Percentiles rank a stretch among this genome's conserved stretches.
phyloP scores from a whole-genome alignment of 2,888 invertebrate genomes.

The Cosmia trapezina region DNA sequence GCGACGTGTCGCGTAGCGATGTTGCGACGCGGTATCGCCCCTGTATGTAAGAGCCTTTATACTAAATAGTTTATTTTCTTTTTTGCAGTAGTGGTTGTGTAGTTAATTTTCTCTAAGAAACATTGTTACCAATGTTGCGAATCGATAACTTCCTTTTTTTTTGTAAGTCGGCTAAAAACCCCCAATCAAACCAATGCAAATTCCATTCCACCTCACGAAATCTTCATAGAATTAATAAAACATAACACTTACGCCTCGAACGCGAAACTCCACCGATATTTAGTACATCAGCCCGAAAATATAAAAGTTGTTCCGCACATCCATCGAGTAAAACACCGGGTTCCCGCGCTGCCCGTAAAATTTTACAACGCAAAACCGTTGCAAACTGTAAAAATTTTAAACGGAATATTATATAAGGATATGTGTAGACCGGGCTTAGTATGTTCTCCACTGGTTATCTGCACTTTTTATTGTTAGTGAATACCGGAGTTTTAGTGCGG shows the following conservation, averaged over 20 bases:
- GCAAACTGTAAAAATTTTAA: constrained; percentile 64
- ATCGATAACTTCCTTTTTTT: no score
- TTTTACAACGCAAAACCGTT: constrained; percentile 71
- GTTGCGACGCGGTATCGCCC: no score
- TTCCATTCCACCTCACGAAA: constrained; percentile 4
- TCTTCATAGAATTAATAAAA: constrained; percentile 59
- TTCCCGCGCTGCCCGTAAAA: constrained; percentile 63
- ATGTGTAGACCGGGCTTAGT: constrained; percentile 49
- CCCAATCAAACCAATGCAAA: constrained; percentile 2
- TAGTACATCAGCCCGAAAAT: constrained; percentile 58
- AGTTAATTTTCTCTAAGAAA: no score
- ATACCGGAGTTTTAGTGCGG: constrained; percentile 49
- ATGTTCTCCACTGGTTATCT: constrained; percentile 35
- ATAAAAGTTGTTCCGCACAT: constrained; percentile 65
- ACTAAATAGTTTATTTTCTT: no score
- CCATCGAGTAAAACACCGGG: constrained; percentile 41
- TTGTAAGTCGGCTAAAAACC: not conserved
- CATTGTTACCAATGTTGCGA: not conserved
- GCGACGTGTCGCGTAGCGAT: no score
- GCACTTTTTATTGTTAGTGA: constrained; percentile 52
- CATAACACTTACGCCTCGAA: constrained; percentile 40
- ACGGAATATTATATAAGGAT: constrained; percentile 54
- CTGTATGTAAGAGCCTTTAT: no score
- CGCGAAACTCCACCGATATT: constrained; percentile 60
- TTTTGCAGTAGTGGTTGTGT: no score